phyloP scores from a whole-genome alignment of 2,113 vertebrate species.

The Mobula hypostoma region DNA sequence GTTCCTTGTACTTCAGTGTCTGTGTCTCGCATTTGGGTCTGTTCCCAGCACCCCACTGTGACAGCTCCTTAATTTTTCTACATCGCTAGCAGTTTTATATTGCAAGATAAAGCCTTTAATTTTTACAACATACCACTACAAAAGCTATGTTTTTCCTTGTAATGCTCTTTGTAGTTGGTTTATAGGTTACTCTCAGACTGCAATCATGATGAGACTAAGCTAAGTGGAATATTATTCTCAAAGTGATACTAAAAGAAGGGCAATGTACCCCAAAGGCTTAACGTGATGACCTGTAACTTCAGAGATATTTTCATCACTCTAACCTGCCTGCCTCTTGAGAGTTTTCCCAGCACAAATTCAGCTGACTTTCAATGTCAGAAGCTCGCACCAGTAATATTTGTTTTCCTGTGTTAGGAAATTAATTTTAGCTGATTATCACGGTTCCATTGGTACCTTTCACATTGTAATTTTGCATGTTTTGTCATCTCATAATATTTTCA shows the following conservation, averaged over 20 bases:
- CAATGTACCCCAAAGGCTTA: conserved; percentile 67
- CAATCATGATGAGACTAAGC: conserved; percentile 81
- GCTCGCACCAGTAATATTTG: conserved; percentile 85
- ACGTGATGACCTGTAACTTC: conserved; percentile 84
- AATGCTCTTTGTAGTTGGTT: background rate
- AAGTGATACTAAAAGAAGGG: conserved; percentile 76
- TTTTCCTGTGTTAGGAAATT: conserved; percentile 97
- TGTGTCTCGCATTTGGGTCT: too few species aligned
- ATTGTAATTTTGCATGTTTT: conserved; percentile 95
- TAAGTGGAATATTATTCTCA: conserved; percentile 88
- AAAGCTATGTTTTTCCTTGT: background rate
- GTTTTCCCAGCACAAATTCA: conserved; percentile 70
- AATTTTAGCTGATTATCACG: conserved; percentile 99
- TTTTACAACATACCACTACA: background rate
- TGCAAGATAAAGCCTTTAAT: background rate
- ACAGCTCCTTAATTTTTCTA: background rate
- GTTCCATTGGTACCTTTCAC: conserved; percentile 88
- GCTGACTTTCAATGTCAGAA: conserved; percentile 82
- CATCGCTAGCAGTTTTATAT: background rate
- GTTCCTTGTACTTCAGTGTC: too few species aligned
- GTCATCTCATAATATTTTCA: conserved; percentile 68
- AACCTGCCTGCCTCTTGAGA: conserved; percentile 73
- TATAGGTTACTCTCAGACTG: conserved; percentile 58
- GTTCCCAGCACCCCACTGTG: too few species aligned
- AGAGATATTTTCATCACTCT: conserved; percentile 90